These are phyloP conservation scores for Oncorhynchus keta DNA, from an alignment of 2,113 vertebrate species.

Conservation along the genomic window DNA sequence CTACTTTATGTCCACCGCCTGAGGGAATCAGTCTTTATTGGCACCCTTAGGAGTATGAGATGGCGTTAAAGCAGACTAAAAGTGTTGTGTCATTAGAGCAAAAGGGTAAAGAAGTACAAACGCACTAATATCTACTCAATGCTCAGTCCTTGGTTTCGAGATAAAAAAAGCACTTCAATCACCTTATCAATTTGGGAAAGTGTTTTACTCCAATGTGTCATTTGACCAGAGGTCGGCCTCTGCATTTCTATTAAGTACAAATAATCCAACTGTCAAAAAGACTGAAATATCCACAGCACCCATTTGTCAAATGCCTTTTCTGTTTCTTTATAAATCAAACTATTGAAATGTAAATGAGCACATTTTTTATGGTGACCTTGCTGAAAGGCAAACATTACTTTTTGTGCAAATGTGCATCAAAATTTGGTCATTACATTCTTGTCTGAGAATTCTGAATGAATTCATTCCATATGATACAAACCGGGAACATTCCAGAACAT, in stretches of 20 bases:
- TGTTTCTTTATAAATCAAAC: neutral
- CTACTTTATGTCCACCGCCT: conserved; percentile 38
- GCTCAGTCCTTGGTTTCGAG: neutral
- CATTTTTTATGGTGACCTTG: neutral
- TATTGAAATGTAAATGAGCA: neutral
- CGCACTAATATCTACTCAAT: neutral
- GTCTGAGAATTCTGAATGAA: too few species aligned
- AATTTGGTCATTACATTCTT: neutral
- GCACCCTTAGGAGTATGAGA: conserved; percentile 17
- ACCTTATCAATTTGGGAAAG: neutral
- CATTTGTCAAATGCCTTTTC: neutral
- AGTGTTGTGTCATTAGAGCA: neutral
- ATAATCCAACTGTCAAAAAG: neutral
- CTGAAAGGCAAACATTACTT: neutral
- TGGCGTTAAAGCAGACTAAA: neutral
- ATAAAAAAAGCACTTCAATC: neutral
- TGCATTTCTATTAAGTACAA: neutral
- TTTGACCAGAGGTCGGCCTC: neutral
- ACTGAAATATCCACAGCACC: neutral
- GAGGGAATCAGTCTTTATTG: conserved; percentile 47
- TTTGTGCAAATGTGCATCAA: too few species aligned
- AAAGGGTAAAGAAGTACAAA: neutral
- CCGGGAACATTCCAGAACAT: too few species aligned
- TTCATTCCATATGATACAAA: too few species aligned
- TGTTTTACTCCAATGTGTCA: neutral